Percentiles rank a stretch among this genome's conserved stretches.
Conservation (phyloP, 2,797 vertebrate genomes). For the Chaetodon trifasciatus region DNA sequence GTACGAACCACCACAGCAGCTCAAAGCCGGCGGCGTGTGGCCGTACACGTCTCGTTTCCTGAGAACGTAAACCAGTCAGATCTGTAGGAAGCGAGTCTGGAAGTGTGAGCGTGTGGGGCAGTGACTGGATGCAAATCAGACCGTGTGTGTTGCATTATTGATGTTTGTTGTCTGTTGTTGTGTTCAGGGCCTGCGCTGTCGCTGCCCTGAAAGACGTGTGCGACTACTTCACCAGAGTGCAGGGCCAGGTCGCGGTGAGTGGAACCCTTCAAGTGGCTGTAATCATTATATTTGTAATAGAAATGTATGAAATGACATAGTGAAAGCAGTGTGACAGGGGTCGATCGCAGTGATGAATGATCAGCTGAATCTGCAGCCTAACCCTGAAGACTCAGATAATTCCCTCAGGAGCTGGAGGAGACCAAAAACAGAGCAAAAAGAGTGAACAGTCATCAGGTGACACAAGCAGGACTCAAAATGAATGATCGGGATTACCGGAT, state of each 20-base stretch:
- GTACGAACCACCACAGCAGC: slow-evolving; percentile 71
- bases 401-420: no score
- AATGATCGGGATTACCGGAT: no score
- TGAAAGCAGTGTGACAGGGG: no score
- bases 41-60: background rate
- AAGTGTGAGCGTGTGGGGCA: background rate
- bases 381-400: no score
- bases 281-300: background rate
- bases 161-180: background rate
- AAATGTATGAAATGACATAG: background rate
- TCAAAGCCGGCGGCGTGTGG: no score
- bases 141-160: background rate
- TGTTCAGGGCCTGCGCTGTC: slow-evolving; percentile 88
- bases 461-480: no score
- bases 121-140: background rate
- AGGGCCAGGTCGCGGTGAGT: slow-evolving; percentile 92
- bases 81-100: background rate
- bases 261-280: background rate
- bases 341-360: no score
- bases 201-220: slow-evolving; percentile 89
- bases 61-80: background rate
- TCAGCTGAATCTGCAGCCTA: no score
- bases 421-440: no score
- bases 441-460: no score
- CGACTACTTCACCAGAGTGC: slow-evolving; percentile 86